Percentiles rank a stretch among this genome's conserved stretches.
These are phyloP conservation scores for Mirza zaza DNA, from an alignment of 2,113 vertebrate species.

Conservation along the genomic window DNA sequence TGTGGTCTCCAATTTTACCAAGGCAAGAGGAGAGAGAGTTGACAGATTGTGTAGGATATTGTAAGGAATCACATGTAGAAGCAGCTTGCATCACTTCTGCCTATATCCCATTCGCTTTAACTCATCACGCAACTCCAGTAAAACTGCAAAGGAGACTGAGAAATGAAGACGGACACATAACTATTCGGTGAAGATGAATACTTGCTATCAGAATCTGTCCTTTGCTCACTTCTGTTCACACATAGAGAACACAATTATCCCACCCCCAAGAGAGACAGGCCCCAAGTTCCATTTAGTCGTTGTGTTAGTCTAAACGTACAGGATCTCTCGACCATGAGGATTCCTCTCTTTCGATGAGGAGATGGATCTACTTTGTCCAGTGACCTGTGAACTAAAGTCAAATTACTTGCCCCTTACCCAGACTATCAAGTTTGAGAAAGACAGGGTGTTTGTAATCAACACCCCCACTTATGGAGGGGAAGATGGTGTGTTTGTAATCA, in stretches of 20 bases:
- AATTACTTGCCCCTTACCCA: not conserved
- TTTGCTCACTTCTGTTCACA: not conserved
- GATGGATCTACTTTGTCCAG: not conserved
- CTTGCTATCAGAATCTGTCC: not conserved
- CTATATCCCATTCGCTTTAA: not conserved
- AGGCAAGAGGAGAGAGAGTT: not conserved
- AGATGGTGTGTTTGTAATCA: not conserved
- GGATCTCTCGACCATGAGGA: not conserved
- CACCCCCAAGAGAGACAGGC: not conserved
- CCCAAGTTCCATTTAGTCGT: not conserved
- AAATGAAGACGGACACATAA: not conserved
- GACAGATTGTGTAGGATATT: not conserved
- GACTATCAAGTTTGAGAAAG: not conserved
- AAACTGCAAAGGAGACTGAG: not conserved
- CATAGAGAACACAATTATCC: not conserved
- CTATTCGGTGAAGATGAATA: not conserved
- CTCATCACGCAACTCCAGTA: not conserved
- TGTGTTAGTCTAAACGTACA: not conserved
- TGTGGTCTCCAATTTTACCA: not conserved
- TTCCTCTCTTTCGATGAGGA: not conserved
- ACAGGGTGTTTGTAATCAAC: not conserved
- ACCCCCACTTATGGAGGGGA: not conserved
- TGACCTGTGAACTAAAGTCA: not conserved
- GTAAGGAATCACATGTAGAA: not conserved
- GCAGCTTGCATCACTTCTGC: not conserved